These are phyloP conservation scores for Orius laevigatus DNA, from an alignment of 1,140 invertebrate species.

Conservation along the genomic window DNA sequence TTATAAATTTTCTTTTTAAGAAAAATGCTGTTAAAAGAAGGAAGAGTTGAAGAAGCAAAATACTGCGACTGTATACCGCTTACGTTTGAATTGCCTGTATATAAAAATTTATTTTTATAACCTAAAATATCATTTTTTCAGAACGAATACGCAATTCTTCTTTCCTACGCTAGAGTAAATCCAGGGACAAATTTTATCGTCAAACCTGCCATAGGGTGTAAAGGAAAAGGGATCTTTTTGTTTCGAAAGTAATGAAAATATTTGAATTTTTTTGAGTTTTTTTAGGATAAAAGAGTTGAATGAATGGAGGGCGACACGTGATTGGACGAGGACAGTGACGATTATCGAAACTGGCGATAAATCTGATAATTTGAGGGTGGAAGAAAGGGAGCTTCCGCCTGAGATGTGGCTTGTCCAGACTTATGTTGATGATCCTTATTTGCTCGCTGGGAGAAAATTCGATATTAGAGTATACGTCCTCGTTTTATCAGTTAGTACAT, in stretches of 20 bases:
- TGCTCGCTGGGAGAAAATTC: conserved; percentile 46
- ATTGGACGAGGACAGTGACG: conserved; percentile 7
- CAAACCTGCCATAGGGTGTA: conserved; percentile 35
- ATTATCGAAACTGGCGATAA: conserved; percentile 14
- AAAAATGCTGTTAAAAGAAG: conserved; percentile 21
- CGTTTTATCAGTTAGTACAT: conserved; percentile 31
- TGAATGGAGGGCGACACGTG: conserved; percentile 24
- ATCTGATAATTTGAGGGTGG: conserved; percentile 9
- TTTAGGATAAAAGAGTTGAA: conserved; percentile 24
- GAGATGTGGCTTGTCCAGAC: conserved; percentile 33
- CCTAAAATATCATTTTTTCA: conserved; percentile 1
- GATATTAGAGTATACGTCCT: conserved; percentile 41
- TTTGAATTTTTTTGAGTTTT: neutral
- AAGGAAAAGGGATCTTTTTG: conserved; percentile 38
- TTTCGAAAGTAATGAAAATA: conserved; percentile 31
- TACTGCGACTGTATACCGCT: conserved; percentile 29
- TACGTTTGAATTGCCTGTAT: conserved; percentile 29
- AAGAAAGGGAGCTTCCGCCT: conserved; percentile 7
- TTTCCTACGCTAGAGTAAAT: conserved; percentile 35
- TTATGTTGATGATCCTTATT: conserved; percentile 43
- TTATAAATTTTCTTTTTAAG: conserved; percentile 8
- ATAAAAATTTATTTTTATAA: neutral
- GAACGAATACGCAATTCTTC: conserved; percentile 34
- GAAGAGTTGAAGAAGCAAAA: conserved; percentile 25
- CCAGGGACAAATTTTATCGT: conserved; percentile 41